These are phyloP conservation scores for Ctenicera cuprea DNA, from an alignment of 2,888 invertebrate genomes.

Conservation along the genomic window DNA sequence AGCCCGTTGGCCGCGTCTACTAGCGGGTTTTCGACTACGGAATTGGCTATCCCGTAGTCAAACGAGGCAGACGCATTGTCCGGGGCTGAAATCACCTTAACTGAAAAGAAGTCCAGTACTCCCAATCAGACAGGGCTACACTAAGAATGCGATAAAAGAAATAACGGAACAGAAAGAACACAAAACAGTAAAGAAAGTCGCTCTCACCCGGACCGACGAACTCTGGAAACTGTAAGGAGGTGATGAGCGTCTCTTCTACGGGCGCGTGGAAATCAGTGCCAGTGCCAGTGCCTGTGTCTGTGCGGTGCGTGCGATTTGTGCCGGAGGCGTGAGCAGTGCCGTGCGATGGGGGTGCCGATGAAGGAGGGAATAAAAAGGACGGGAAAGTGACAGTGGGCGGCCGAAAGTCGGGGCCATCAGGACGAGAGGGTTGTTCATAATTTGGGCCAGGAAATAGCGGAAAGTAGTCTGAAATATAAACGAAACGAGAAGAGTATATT, in stretches of 20 bases:
- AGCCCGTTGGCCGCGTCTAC: conserved; percentile 75
- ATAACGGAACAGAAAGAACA: conserved; percentile 48
- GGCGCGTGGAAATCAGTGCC: conserved; percentile 68
- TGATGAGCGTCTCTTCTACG: conserved; percentile 73
- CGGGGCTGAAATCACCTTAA: conserved; percentile 78
- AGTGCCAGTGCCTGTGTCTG: conserved; percentile 68
- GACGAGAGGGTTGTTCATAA: conserved; percentile 74
- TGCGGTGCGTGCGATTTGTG: conserved; percentile 71
- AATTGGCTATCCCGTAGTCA: conserved; percentile 74
- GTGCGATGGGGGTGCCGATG: conserved; percentile 67
- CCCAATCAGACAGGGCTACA: conserved; percentile 59
- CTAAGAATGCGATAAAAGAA: conserved; percentile 53
- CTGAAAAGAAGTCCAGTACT: conserved; percentile 73
- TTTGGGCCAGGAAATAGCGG: conserved; percentile 76
- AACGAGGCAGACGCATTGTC: conserved; percentile 76
- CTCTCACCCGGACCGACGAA: conserved; percentile 70
- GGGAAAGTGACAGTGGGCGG: conserved; percentile 76
- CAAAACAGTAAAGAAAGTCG: conserved; percentile 55
- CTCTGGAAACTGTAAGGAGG: conserved; percentile 69
- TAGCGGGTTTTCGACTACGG: conserved; percentile 77
- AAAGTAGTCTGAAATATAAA: conserved; percentile 77
- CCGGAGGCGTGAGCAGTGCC: conserved; percentile 67
- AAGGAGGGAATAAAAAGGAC: conserved; percentile 78
- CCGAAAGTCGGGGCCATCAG: conserved; percentile 74
- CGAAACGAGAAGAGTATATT: conserved; percentile 57